Conservation (phyloP, 2,888 invertebrate species). For the Priocnemis perturbator region DNA sequence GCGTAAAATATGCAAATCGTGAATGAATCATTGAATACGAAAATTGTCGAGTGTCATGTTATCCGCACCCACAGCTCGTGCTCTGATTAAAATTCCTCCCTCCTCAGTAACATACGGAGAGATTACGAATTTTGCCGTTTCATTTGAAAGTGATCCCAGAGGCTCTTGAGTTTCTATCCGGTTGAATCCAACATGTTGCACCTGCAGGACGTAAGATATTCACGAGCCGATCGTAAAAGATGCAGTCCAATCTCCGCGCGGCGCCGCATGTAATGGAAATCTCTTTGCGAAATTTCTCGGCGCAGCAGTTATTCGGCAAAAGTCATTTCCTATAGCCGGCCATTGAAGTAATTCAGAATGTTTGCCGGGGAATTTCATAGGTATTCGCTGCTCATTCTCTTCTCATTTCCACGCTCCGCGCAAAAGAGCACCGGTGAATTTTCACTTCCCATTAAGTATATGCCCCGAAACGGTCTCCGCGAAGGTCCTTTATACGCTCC, state of each 20-base stretch:
- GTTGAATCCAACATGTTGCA: slow-evolving; percentile 21
- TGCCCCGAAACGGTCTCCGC: too few species aligned
- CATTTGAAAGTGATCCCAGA: slow-evolving; percentile 3
- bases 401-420: slow-evolving; percentile 6
- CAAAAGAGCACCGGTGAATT: too few species aligned
- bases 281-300: slow-evolving; percentile 39
- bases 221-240: slow-evolving; percentile 59
- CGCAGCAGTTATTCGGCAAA: slow-evolving; percentile 27
- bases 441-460: too few species aligned
- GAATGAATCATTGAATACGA: too few species aligned
- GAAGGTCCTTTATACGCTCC: too few species aligned
- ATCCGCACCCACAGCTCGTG: too few species aligned
- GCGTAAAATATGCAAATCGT: too few species aligned
- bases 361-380: slow-evolving; percentile 22
- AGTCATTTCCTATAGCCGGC: slow-evolving; percentile 33
- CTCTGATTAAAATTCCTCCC: too few species aligned
- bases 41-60: too few species aligned
- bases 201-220: slow-evolving; percentile 51
- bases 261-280: slow-evolving; percentile 43
- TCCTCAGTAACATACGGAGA: too few species aligned
- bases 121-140: slow-evolving; percentile 3
- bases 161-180: slow-evolving; percentile 2
- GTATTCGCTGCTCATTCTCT: slow-evolving; percentile 13
- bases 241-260: slow-evolving; percentile 53
- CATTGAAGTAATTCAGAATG: slow-evolving; percentile 26